Conservation (phyloP, 2,113 vertebrate species). For the Stegostoma tigrinum region DNA sequence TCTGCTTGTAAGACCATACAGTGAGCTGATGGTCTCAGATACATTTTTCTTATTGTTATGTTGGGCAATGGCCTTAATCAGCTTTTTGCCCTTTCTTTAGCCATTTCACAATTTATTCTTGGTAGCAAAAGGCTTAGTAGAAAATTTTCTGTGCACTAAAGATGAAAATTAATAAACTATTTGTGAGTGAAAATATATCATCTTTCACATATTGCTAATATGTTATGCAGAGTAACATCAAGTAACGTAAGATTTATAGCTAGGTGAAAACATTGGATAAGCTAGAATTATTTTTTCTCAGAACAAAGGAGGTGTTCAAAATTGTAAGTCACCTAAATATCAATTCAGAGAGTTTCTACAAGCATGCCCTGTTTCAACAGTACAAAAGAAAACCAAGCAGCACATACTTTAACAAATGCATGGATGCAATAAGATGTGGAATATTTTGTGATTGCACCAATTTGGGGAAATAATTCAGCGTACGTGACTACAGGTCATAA, state of each 20-base stretch:
- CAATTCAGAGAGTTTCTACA: too few relatives aligned
- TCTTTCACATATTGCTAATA: background rate
- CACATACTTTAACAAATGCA: background rate
- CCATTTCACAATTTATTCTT: background rate
- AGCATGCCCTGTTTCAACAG: background rate
- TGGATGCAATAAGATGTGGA: background rate
- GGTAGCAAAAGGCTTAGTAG: background rate
- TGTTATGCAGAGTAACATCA: background rate
- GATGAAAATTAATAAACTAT: background rate
- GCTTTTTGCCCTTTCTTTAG: background rate
- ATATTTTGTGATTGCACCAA: background rate
- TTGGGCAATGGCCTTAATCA: background rate
- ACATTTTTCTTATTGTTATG: background rate
- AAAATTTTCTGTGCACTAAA: background rate
- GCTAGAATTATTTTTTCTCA: too few relatives aligned
- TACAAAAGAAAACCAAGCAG: background rate
- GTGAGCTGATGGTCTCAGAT: background rate
- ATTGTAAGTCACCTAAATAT: too few relatives aligned
- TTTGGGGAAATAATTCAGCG: background rate
- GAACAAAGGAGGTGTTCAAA: too few relatives aligned
- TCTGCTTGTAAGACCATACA: background rate
- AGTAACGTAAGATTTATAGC: background rate
- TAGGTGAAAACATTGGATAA: too few relatives aligned
- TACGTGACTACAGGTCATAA: background rate
- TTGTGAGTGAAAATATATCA: background rate